Evolutionary conservation across 2,888 invertebrate species (phyloP).

Genomic region (Aporophyla lueneburgensis): DNA sequence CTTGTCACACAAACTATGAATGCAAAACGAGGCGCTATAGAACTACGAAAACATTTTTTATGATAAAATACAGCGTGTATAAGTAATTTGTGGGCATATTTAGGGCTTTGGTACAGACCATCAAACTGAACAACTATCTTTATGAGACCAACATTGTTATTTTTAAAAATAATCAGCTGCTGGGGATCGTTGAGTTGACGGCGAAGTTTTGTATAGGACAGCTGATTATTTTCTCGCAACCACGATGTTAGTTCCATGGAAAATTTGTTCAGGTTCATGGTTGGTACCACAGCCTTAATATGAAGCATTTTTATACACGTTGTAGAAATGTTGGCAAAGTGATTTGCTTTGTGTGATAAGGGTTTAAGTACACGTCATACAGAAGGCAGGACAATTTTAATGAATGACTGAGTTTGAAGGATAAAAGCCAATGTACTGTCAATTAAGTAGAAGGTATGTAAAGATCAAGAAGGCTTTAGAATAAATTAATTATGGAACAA

Average conservation of each 20-base stretch:
- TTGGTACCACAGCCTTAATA: background rate
- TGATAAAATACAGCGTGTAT: background rate
- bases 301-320: background rate
- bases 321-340: background rate
- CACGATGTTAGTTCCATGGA: background rate
- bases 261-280: background rate
- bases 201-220: background rate
- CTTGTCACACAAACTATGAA: slow-evolving; percentile 8
- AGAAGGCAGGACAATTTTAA: background rate
- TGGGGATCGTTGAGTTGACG: background rate
- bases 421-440: slow-evolving; percentile 19
- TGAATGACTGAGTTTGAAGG: background rate
- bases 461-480: background rate
- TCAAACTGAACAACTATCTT: background rate
- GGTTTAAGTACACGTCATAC: slow-evolving; percentile 7
- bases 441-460: slow-evolving; percentile 42
- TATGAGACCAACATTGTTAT: background rate
- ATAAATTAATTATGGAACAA: background rate
- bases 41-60: background rate
- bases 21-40: background rate
- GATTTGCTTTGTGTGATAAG: background rate
- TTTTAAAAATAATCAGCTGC: background rate
- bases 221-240: background rate
- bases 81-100: background rate
- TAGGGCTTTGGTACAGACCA: background rate